These are phyloP conservation scores for Phaetusa simplex DNA, from an alignment of 2,113 vertebrate genomes.

Conservation along the genomic window DNA sequence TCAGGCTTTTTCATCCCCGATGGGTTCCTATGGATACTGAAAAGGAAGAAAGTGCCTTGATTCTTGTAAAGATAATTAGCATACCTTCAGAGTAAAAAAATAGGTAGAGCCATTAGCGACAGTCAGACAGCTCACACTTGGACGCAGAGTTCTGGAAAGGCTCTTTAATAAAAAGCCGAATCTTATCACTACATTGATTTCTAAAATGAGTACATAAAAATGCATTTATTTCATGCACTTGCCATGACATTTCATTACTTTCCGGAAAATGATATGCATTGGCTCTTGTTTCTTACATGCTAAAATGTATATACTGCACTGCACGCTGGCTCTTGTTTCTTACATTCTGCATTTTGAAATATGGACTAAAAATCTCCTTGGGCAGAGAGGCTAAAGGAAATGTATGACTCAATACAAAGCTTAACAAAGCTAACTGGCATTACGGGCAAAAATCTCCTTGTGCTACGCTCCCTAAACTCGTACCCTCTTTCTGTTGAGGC, in stretches of 20 bases:
- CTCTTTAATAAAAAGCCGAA: background rate
- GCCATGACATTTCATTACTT: slow-evolving; percentile 21
- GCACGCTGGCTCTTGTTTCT: background rate
- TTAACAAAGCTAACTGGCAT: slow-evolving; percentile 55
- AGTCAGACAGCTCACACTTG: background rate
- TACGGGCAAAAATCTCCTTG: slow-evolving; percentile 17
- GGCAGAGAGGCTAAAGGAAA: slow-evolving; percentile 30
- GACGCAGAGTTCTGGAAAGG: background rate
- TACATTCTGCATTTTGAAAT: background rate
- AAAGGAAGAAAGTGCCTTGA: slow-evolving; percentile 10
- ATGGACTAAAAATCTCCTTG: background rate
- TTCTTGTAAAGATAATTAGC: slow-evolving; percentile 32
- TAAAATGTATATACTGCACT: background rate
- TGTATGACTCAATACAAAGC: background rate
- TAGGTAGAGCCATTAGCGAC: background rate
- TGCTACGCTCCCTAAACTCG: background rate
- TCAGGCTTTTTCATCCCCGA: background rate
- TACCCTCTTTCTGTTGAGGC: slow-evolving; percentile 32
- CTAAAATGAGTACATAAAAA: slow-evolving; percentile 10
- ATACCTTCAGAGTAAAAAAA: slow-evolving; percentile 5
- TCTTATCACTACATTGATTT: slow-evolving; percentile 16
- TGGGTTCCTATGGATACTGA: slow-evolving; percentile 24
- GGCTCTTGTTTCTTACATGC: background rate
- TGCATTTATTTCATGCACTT: background rate
- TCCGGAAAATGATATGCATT: background rate